Evolutionary conservation across 1,140 invertebrate genomes (phyloP).

Genomic region (Semibalanus balanoides): DNA sequence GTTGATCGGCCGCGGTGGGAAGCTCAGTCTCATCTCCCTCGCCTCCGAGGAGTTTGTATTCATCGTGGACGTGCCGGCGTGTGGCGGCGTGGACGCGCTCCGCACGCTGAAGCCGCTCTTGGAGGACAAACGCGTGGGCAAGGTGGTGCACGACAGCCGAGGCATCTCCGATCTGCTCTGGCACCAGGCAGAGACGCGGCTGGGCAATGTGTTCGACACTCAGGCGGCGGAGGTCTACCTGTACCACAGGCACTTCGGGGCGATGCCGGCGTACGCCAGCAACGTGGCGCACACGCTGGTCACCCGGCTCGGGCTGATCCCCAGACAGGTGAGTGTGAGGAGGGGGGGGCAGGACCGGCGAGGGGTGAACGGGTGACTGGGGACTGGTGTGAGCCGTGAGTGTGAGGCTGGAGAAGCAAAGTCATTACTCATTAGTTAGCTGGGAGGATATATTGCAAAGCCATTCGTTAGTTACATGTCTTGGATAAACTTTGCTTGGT

Average conservation of each 20-base stretch:
- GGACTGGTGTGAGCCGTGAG: no score
- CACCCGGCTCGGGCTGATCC: not conserved
- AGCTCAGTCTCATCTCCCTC: not conserved
- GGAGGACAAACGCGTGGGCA: not conserved
- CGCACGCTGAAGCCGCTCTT: not conserved
- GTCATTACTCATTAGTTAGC: no score
- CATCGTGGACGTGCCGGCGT: not conserved
- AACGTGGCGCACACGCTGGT: conserved; percentile 5
- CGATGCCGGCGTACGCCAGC: not conserved
- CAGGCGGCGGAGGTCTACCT: not conserved
- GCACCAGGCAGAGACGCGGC: not conserved
- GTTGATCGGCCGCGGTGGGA: not conserved
- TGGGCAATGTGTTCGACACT: not conserved
- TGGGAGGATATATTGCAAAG: no score
- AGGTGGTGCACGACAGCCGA: conserved; percentile 3
- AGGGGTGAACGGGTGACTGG: no score
- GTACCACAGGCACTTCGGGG: not conserved
- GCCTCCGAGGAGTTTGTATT: not conserved
- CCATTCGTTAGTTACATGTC: no score
- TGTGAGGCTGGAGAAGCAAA: no score
- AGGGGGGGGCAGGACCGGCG: no score
- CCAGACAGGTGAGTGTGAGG: not conserved
- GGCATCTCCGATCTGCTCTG: not conserved
- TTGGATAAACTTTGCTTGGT: no score
- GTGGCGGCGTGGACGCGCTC: not conserved